These are phyloP conservation scores for Aphelenchoides fujianensis DNA, from an alignment of 1,140 invertebrate genomes.

Conservation along the genomic window DNA sequence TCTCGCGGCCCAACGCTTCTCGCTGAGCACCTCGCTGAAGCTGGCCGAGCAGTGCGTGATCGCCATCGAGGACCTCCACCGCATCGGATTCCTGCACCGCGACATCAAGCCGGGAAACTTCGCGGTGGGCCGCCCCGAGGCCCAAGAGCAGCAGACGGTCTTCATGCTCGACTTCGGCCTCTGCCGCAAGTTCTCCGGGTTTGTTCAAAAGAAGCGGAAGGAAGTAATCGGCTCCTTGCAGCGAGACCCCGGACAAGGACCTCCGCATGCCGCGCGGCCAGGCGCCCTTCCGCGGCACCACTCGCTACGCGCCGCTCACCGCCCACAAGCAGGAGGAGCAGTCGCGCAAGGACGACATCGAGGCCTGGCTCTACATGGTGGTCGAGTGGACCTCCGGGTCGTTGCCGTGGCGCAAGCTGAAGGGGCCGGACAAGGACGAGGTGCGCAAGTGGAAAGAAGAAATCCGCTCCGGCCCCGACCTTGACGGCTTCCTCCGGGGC, in stretches of 20 bases:
- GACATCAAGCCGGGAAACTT: slow-evolving; percentile 38
- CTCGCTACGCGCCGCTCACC: slow-evolving; percentile 25
- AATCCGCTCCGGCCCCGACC: slow-evolving; percentile 2
- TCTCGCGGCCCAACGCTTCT: slow-evolving; percentile 30
- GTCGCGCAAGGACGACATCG: slow-evolving; percentile 34
- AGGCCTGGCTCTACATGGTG: slow-evolving; percentile 30
- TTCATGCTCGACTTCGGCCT: slow-evolving; percentile 36
- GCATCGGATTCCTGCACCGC: slow-evolving; percentile 28
- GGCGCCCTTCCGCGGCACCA: slow-evolving; percentile 31
- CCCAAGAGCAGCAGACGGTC: slow-evolving; percentile 25
- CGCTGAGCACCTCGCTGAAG: slow-evolving; percentile 41
- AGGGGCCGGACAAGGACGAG: slow-evolving; percentile 22
- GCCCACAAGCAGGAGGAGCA: slow-evolving; percentile 27
- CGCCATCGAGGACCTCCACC: slow-evolving; percentile 50
- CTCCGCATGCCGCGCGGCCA: slow-evolving; percentile 21
- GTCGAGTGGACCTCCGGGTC: slow-evolving; percentile 16
- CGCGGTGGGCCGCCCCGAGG: slow-evolving; percentile 29
- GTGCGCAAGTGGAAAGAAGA: slow-evolving; percentile 27
- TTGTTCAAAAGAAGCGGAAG: too few relatives aligned
- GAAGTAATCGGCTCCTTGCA: neutral
- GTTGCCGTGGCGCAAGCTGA: slow-evolving; percentile 23
- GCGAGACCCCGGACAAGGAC: slow-evolving; percentile 16
- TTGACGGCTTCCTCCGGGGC: slow-evolving; percentile 26
- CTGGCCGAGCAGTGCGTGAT: slow-evolving; percentile 41
- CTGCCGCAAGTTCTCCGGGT: slow-evolving; percentile 29